Evolutionary conservation across 2,888 invertebrate genomes (phyloP).

Genomic region (Latheticus oryzae): DNA sequence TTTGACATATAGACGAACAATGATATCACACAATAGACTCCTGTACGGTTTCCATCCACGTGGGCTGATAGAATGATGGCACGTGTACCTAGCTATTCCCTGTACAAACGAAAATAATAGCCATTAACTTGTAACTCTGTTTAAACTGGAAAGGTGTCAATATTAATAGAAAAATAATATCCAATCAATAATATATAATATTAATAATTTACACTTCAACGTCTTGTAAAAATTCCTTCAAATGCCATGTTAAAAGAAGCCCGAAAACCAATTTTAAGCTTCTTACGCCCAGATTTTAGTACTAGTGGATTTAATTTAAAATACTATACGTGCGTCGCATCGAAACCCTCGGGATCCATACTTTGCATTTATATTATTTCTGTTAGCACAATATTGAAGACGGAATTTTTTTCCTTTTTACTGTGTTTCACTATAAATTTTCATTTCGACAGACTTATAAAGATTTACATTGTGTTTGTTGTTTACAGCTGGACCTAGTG

Average conservation of each 20-base stretch:
- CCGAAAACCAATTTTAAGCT: conserved; percentile 22
- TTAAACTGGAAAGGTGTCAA: no score
- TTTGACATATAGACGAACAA: no score
- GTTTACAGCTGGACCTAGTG: conserved; percentile 71
- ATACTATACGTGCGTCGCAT: conserved; percentile 28
- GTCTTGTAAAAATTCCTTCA: conserved; percentile 8
- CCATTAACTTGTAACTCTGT: no score
- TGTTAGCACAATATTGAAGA: conserved; percentile 23
- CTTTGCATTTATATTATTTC: conserved; percentile 42
- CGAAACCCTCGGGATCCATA: conserved; percentile 30
- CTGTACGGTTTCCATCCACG: no score
- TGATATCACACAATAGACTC: no score
- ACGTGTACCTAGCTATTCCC: no score
- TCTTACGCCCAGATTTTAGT: conserved; percentile 21
- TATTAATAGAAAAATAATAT: no score
- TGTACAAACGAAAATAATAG: no score
- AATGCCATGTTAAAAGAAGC: conserved; percentile 6
- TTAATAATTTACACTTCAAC: conserved; percentile 11
- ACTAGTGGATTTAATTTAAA: conserved; percentile 33
- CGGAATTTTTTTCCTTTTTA: conserved; percentile 20
- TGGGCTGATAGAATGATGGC: no score
- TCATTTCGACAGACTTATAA: not conserved
- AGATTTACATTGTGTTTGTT: conserved; percentile 41
- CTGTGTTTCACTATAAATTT: conserved; percentile 6
- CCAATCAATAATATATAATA: no score